Base-by-base conservation (phyloP, 2,888 invertebrate species). In the Odiellus spinosus region DNA sequence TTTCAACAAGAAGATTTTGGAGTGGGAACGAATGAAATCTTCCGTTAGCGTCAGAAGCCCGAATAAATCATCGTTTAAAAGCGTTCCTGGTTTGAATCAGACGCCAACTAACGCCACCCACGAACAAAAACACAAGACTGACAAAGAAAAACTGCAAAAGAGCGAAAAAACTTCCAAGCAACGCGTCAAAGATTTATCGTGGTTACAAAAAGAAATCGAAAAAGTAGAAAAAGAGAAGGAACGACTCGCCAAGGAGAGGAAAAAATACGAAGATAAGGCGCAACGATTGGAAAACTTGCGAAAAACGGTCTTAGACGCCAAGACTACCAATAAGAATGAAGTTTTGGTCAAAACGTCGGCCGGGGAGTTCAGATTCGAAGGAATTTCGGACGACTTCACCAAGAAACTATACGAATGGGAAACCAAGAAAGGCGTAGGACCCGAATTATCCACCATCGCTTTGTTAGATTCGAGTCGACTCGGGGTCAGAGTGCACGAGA, bases 401-500 rank as follows among this genome's bases (percentile, higher is more conserved):
- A 77, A 81, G 20, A 86, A 85, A 60, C 71, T 90, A 0, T 86
- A 86, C 64, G 87, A 88, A 63, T 90, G 88, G 88, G 83, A 85
- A 62, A 83, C 84, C 59, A 80, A 83, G n/a, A 71, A 78, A 50
- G 85, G 85, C 2, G 85, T 86, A 48, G 79, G 80, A 0, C 85
- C 85, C 0, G 85, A 86, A 64, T 78, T 78, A 0, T 86, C 85
- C 1, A 85, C 85, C 0, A 82, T 86, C 55, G 82, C 84, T 0
- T 66, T 86, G 0, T 69, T 86, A 2, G 77, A 74, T 60, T 75
- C 77, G 18, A 51, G 46, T 2, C 26, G 50, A n/a, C 14, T 4
- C 6, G n/a, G 32, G 1, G 45, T 48, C 26, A 41, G 46, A 3
- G 34, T 44, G 1, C 17, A 44, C 18, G 35, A 40, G 15, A n/a